Conservation (phyloP, 2,113 vertebrate genomes). For the Ctenodactylus gundi region DNA sequence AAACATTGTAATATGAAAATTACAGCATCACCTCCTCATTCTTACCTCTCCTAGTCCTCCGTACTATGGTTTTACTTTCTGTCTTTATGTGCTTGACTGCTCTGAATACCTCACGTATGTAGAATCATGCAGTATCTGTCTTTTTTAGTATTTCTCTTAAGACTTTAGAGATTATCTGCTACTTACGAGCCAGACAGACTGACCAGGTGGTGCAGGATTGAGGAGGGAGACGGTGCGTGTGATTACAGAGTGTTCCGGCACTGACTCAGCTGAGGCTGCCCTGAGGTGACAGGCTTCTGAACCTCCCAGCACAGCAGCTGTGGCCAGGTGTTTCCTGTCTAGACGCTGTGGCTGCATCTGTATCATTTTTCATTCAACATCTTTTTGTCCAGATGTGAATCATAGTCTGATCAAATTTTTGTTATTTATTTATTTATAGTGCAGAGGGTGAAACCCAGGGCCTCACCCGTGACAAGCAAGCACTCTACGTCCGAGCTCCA, state of each 20-base stretch:
- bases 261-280: not conserved
- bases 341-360: not conserved
- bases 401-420: not conserved
- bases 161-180: not conserved
- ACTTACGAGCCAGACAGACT: not conserved
- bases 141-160: not conserved
- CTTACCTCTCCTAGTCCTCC: no score
- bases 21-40: no score
- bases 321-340: conserved; percentile 63
- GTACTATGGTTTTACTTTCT: not conserved
- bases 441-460: no score
- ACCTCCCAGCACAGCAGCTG: no score
- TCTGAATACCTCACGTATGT: no score
- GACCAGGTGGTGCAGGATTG: not conserved
- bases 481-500: no score
- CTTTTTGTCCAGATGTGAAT: not conserved
- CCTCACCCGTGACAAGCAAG: no score
- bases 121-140: not conserved
- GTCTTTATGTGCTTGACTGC: not conserved
- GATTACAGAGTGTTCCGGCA: not conserved
- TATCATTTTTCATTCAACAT: not conserved
- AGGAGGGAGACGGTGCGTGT: not conserved
- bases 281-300: no score
- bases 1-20: no score
- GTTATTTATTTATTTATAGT: not conserved